A percentile compares a stretch with the other conserved stretches of the same genome.
These are phyloP conservation scores for Agapornis roseicollis DNA, from an alignment of 2,113 vertebrate genomes.

Conservation along the genomic window DNA sequence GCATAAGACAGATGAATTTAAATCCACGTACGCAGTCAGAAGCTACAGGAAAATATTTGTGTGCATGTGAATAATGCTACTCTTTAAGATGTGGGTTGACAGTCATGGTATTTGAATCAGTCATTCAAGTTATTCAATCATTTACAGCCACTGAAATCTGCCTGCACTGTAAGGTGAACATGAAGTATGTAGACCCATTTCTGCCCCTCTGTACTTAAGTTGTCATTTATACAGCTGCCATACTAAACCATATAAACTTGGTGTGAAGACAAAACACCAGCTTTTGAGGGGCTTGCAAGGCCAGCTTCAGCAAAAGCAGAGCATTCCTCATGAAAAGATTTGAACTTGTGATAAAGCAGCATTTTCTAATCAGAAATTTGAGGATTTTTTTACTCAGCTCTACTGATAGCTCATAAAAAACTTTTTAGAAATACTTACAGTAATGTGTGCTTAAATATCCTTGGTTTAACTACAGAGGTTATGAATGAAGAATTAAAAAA, in stretches of 20 bases:
- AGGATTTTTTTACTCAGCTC: not conserved
- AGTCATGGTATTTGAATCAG: not conserved
- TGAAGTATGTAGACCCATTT: not conserved
- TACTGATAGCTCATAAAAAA: not conserved
- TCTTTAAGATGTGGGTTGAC: not conserved
- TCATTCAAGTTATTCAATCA: not conserved
- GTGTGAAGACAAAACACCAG: not conserved
- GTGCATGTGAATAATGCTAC: not conserved
- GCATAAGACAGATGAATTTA: not conserved
- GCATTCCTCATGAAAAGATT: not conserved
- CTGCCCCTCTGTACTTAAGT: not conserved
- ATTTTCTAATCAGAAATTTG: not conserved
- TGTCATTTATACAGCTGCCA: not conserved
- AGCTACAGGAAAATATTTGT: not conserved
- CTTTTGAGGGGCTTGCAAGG: not conserved
- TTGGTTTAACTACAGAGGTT: not conserved
- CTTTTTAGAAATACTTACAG: not conserved
- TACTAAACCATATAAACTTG: not conserved
- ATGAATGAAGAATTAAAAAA: not conserved
- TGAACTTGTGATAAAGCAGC: not conserved
- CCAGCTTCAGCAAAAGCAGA: not conserved
- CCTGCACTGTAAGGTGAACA: not conserved
- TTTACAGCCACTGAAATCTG: not conserved
- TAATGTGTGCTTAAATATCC: not conserved
- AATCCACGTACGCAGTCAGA: fast-evolving